Percentiles rank a stretch among this genome's conserved stretches.
These are phyloP conservation scores for Danio rerio DNA, from an alignment of 2,113 vertebrate genomes.

Conservation along the genomic window DNA sequence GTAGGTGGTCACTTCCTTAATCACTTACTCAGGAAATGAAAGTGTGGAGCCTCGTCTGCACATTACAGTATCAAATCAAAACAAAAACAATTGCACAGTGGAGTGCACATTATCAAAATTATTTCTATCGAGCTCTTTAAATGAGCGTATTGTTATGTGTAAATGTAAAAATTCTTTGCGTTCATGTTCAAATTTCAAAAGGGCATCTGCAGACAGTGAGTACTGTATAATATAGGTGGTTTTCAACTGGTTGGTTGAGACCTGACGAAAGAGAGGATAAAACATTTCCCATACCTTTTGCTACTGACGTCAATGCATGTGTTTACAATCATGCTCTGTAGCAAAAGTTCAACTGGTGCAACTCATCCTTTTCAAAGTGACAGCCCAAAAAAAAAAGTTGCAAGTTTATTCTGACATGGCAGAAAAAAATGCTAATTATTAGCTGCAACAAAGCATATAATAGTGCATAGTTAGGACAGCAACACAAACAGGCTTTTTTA, in stretches of 20 bases:
- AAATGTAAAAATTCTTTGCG: background rate
- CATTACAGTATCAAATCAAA: slow-evolving; percentile 66
- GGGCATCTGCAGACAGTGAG: slow-evolving; percentile 27
- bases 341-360: background rate
- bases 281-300: slow-evolving; percentile 7
- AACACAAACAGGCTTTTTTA: background rate
- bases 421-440: background rate
- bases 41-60: slow-evolving; percentile 66
- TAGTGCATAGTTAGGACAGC: background rate
- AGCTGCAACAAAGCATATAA: background rate
- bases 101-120: background rate
- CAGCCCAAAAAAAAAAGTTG: background rate
- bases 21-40: slow-evolving; percentile 78
- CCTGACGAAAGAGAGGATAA: slow-evolving; percentile 2
- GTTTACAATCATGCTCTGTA: slow-evolving; percentile 4
- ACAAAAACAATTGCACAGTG: slow-evolving; percentile 56
- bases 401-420: background rate
- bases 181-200: background rate
- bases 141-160: background rate
- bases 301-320: slow-evolving; percentile 3
- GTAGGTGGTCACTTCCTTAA: slow-evolving; percentile 77
- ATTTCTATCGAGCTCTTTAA: background rate
- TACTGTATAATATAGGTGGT: background rate
- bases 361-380: background rate
- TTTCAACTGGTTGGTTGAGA: background rate